A percentile compares a stretch with the other conserved stretches of the same genome.
Conservation (phyloP, 2,113 vertebrate species). For the Pampusana beccarii region DNA sequence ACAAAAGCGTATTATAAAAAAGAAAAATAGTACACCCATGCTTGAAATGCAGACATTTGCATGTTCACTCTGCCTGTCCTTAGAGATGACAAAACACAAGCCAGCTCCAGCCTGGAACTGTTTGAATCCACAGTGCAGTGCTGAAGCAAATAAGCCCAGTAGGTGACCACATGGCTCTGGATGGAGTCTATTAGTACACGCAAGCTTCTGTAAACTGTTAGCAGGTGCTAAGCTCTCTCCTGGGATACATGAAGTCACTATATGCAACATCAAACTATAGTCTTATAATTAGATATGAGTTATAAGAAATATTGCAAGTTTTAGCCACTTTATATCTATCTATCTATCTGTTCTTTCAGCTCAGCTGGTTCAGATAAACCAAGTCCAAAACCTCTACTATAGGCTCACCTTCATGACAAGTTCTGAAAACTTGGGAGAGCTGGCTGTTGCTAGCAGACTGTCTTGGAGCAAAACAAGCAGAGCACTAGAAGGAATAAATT, state of each 20-base stretch:
- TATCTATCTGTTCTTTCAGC: background rate
- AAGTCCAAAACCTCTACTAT: background rate
- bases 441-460: slow-evolving; percentile 89
- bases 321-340: too few relatives aligned
- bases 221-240: background rate
- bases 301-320: background rate
- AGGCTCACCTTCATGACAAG: slow-evolving; percentile 94
- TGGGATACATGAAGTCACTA: background rate
- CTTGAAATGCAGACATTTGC: background rate
- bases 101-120: background rate
- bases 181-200: background rate
- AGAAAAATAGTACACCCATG: background rate
- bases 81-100: background rate
- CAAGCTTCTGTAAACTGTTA: background rate
- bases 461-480: slow-evolving; percentile 95
- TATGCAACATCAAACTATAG: background rate
- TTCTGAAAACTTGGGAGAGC: slow-evolving; percentile 92
- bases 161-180: background rate
- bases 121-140: background rate
- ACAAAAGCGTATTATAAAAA: background rate
- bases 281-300: background rate
- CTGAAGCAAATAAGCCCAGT: background rate
- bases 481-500: slow-evolving; percentile 78
- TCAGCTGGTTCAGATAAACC: background rate
- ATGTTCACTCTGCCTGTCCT: background rate